phyloP scores from a whole-genome alignment of 2,113 vertebrate genomes.

The Ceyx melanurus region DNA sequence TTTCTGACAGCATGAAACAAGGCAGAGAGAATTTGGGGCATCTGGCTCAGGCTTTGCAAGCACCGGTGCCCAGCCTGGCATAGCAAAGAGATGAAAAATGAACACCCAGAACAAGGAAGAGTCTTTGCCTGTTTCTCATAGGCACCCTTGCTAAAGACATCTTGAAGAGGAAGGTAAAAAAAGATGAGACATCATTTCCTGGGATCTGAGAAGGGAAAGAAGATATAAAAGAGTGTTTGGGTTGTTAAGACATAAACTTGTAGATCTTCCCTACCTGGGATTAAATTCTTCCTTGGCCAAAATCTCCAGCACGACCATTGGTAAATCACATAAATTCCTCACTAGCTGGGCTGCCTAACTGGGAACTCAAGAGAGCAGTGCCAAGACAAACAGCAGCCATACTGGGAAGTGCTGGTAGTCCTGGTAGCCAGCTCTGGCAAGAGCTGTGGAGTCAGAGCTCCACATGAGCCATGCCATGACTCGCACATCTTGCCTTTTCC shows the following conservation, averaged over 20 bases:
- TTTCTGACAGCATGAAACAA: neutral
- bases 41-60: neutral
- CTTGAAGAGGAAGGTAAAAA: neutral
- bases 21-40: neutral
- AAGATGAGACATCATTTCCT: neutral
- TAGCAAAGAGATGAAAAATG: neutral
- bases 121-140: neutral
- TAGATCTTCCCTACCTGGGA: neutral
- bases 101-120: neutral
- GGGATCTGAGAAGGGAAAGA: neutral
- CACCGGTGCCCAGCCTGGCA: neutral
- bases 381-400: neutral
- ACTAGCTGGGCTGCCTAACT: neutral
- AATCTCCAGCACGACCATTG: neutral
- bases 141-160: neutral
- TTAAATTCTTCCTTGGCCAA: neutral
- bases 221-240: neutral
- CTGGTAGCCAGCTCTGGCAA: neutral
- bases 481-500: neutral
- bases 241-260: neutral
- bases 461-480: accelerated
- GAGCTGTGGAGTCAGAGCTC: neutral
- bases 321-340: neutral
- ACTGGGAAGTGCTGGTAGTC: neutral
- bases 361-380: neutral